Conservation (phyloP, 2,797 vertebrate genomes). For the Fringilla coelebs region DNA sequence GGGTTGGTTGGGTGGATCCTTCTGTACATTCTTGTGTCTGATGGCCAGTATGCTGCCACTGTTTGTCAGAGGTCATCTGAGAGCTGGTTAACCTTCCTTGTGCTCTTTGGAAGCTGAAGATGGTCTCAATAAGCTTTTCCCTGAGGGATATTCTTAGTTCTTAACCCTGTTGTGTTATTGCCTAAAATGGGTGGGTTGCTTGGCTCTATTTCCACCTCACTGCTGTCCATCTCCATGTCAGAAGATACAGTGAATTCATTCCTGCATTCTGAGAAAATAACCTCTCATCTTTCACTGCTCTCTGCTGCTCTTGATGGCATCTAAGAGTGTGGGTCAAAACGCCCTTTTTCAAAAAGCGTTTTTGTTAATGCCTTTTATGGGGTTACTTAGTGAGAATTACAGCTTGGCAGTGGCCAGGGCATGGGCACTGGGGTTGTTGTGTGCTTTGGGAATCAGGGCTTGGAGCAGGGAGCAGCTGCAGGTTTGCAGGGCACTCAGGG, state of each 20-base stretch:
- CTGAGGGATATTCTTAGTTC: neutral
- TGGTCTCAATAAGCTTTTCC: constrained; percentile 27
- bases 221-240: neutral
- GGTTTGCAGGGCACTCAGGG: neutral
- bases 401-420: neutral
- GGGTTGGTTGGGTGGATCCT: neutral
- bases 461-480: neutral
- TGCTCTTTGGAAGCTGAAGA: neutral
- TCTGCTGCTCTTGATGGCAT: neutral
- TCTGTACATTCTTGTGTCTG: neutral
- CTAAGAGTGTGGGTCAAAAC: neutral
- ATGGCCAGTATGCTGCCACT: neutral
- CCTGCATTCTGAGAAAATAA: neutral
- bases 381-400: neutral
- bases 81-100: neutral
- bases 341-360: neutral
- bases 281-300: neutral
- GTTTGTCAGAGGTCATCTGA: neutral
- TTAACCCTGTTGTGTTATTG: neutral
- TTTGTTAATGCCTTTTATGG: neutral
- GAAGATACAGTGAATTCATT: neutral
- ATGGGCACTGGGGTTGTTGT: neutral
- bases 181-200: neutral
- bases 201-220: neutral
- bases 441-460: neutral